Evolutionary conservation across 2,888 invertebrate genomes (phyloP), one percentile per base, ranked within the genome.

Genomic region (Brenthis ino): DNA sequence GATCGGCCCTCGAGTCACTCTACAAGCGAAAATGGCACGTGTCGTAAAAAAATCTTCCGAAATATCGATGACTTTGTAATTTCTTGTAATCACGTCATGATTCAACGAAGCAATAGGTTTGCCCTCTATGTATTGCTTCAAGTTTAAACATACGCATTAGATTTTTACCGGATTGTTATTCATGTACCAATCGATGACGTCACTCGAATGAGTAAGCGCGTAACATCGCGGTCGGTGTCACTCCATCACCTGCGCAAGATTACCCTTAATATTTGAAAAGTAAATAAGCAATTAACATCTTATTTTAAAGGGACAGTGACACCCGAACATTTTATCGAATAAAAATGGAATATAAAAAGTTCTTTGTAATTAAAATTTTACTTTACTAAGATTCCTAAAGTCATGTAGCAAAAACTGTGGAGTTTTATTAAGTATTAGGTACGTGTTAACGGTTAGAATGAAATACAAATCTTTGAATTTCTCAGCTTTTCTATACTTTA

Each of bases 141-240:
- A 3, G 8, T 43, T 8, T 43, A 43, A 43, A 74, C 73, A 67
- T 75, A 73, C 72, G 73, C 71, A 71, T 81, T 79, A 76, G 81
- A 82, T 86, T 87, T 85, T 85, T 87, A 80, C 80, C 73, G 78
- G 80, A 81, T 79, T 81, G 80, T 90, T 88, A 89, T 83, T 91
- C 91, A 90, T 82, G 77, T 82, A 79, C 82, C 84, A 85, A 88
- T 86, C 80, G 83, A 75, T 91, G 91, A 92, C 91, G 91, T 90
- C 90, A 91, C 73, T 6, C 74, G 74, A 77, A 80, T 91, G 91
- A 91, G 87, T 91, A 91, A 91, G 81, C 83, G 76, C 77, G 69
- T 77, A 81, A 82, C 77, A 79, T 80, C 79, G 84, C 82, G 69
- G 69, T 57, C 60, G 66, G 37, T 71, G 63, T 58, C 65, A 37